Conservation (phyloP, 2,113 vertebrate species). For the Talpa occidentalis region DNA sequence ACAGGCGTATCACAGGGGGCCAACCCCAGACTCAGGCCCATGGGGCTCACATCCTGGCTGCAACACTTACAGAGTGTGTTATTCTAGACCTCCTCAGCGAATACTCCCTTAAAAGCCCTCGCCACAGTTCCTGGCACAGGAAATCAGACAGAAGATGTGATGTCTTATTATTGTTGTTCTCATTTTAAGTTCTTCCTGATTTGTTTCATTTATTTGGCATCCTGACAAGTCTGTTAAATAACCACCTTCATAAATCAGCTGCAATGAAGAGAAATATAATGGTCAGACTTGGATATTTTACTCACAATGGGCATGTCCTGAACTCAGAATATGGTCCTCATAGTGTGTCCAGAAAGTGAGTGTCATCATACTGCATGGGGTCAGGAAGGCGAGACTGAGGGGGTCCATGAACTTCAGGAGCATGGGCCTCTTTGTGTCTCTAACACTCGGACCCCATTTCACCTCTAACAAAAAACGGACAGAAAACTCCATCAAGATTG, state of each 20-base stretch:
- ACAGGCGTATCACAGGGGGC: neutral
- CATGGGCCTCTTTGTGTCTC: neutral
- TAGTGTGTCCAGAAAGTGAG: neutral
- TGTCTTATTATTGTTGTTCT: neutral
- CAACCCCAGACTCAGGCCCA: neutral
- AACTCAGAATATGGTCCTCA: neutral
- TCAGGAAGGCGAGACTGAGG: neutral
- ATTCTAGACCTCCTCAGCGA: neutral
- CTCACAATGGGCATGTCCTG: neutral
- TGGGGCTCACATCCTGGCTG: neutral
- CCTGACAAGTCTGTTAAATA: neutral
- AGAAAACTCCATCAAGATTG: too few relatives aligned
- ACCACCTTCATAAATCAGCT: slow-evolving; percentile 6
- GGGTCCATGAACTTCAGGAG: neutral
- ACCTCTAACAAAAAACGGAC: neutral
- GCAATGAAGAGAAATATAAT: neutral
- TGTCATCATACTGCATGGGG: neutral
- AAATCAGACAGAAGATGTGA: neutral
- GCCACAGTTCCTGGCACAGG: neutral
- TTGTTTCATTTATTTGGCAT: neutral
- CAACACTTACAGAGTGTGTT: neutral
- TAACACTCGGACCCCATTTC: neutral
- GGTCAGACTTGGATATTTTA: neutral
- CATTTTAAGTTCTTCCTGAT: neutral
- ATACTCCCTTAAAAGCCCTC: neutral